Percentiles rank a stretch among this genome's conserved stretches.
Evolutionary conservation across 2,113 vertebrate genomes (phyloP).

Genomic region (Zapornia atra): DNA sequence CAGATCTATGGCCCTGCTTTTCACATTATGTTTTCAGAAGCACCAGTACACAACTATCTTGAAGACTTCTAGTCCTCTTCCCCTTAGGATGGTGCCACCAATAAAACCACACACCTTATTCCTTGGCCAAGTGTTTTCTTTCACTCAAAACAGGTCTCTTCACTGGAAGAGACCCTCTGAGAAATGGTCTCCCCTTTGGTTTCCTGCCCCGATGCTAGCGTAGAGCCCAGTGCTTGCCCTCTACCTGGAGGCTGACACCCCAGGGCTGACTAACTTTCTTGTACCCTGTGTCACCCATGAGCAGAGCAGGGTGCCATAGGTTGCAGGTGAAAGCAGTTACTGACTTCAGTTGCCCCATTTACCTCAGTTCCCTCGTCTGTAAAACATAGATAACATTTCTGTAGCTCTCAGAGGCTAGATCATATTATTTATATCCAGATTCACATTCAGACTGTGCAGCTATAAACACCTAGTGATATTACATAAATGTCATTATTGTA

Average conservation of each 20-base stretch:
- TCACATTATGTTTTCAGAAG: accelerated
- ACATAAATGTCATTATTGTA: slow-evolving; percentile 39
- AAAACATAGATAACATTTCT: neutral
- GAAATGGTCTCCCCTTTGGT: neutral
- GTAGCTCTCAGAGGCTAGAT: neutral
- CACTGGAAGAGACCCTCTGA: neutral
- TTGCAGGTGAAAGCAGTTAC: neutral
- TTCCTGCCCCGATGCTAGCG: neutral
- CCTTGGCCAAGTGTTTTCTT: neutral
- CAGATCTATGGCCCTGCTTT: neutral
- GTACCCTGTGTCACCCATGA: accelerated
- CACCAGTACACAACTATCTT: neutral
- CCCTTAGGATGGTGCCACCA: neutral
- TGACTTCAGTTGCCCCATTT: neutral
- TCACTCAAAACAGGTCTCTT: neutral
- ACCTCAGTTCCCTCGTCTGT: neutral
- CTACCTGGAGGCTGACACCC: neutral
- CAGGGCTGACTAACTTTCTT: accelerated
- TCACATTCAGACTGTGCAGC: neutral
- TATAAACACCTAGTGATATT: slow-evolving; percentile 9
- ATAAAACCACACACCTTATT: neutral
- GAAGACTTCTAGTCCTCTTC: neutral
- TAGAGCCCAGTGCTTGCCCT: accelerated
- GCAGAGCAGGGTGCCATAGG: neutral
- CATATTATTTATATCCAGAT: slow-evolving; percentile 23